These are phyloP conservation scores for Eretmocerus hayati DNA, from an alignment of 2,888 invertebrate species.

Conservation along the genomic window DNA sequence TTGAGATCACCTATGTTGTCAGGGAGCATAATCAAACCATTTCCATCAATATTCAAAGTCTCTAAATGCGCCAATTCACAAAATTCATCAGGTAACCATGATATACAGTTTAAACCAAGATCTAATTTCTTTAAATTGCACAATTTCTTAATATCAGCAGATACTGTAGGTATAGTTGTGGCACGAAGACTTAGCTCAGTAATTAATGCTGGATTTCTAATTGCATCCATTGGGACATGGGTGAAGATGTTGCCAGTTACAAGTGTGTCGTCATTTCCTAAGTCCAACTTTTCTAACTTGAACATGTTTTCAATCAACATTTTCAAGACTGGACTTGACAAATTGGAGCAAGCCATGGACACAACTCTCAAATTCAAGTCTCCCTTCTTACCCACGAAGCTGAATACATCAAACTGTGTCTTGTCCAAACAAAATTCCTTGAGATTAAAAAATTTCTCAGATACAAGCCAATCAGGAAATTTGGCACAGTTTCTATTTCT, in stretches of 20 bases:
- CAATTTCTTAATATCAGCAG: constrained; percentile 8
- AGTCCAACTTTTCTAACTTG: constrained; percentile 13
- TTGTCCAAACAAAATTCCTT: constrained; percentile 16
- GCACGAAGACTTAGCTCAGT: constrained; percentile 15
- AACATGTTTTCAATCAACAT: constrained; percentile 16
- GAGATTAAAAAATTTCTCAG: constrained; percentile 16
- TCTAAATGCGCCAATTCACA: constrained; percentile 16
- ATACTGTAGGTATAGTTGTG: constrained; percentile 10
- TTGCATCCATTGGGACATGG: constrained; percentile 6
- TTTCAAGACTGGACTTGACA: constrained; percentile 14
- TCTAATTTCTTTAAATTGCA: constrained; percentile 17
- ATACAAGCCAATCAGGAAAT: constrained; percentile 21
- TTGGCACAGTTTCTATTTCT: constrained; percentile 10
- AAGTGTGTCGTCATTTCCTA: constrained; percentile 5
- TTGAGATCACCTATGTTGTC: constrained; percentile 18
- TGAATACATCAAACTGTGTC: constrained; percentile 12
- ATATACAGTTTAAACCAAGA: constrained; percentile 14
- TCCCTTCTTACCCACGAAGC: constrained; percentile 2
- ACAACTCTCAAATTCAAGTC: constrained; percentile 1
- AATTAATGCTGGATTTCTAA: constrained; percentile 12
- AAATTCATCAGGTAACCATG: constrained; percentile 21
- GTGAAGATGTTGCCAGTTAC: constrained; percentile 10
- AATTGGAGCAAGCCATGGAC: constrained; percentile 15
- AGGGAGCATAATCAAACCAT: constrained; percentile 12
- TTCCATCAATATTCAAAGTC: constrained; percentile 15